Evolutionary conservation across 2,113 vertebrate genomes (phyloP).

Genomic region (Sakesphorus luctuosus): DNA sequence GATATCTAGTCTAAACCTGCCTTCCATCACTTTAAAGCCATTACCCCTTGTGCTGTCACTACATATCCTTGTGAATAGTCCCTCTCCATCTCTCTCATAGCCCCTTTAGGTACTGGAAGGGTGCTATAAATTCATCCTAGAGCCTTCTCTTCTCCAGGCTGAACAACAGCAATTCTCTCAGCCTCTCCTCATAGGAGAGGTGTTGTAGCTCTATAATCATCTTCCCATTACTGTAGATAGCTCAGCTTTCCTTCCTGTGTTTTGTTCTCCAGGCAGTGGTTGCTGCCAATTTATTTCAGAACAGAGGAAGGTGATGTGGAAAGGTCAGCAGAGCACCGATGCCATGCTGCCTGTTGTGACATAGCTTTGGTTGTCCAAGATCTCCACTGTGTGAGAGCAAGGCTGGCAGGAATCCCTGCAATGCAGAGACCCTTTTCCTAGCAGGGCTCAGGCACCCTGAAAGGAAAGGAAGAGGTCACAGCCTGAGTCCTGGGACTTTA

Average conservation of each 20-base stretch:
- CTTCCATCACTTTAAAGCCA: background rate
- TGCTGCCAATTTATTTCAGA: background rate
- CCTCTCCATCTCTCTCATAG: background rate
- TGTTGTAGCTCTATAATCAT: background rate
- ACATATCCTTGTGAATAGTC: background rate
- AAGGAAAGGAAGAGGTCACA: background rate
- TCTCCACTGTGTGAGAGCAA: background rate
- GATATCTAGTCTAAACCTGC: background rate
- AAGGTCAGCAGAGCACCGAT: background rate
- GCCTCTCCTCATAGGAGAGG: background rate
- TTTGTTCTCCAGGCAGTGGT: background rate
- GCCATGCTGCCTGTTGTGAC: fast-evolving
- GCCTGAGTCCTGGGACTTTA: background rate
- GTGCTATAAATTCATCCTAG: background rate
- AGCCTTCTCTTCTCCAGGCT: background rate
- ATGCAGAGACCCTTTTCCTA: background rate
- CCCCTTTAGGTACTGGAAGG: fast-evolving
- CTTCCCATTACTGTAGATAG: fast-evolving
- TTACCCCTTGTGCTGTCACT: background rate
- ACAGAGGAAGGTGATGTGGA: background rate
- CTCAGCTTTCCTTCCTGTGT: background rate
- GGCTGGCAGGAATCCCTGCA: background rate
- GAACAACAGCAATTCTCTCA: background rate
- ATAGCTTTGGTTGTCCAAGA: background rate
- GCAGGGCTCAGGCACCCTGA: background rate